Evolutionary conservation across 2,888 invertebrate genomes (phyloP), one percentile per base, ranked within the genome.

Genomic region (Serripes groenlandicus): DNA sequence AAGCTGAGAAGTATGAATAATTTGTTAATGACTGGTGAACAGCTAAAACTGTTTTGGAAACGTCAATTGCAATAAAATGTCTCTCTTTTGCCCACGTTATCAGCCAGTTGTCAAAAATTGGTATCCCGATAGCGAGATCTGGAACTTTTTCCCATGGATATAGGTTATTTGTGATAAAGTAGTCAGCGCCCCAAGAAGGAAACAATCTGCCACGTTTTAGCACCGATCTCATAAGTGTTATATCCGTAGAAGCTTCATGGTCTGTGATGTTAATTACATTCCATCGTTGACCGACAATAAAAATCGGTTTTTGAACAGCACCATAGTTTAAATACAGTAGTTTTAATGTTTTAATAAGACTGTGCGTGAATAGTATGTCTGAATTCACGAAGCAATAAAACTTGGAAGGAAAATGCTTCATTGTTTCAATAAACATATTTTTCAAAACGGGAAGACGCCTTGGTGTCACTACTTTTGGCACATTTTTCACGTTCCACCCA

Each of bases 301-400:
- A 62, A n/a, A 89, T 54, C 0, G 81, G 76, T 21, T 72, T 56
- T 7, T 56, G 11, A 7, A 23, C 7, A 23, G 11, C n/a, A 7
- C 23, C 56, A 7, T 18, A 7, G 11, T n/a, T 7, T 7, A 7
- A 18, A 23, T 56, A 11, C 11, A 56, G 15, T 23, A 23, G 7
- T 11, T 56, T 23, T 7, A 56, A 42, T n/a, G 86, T 86, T 34
- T 75, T 70, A 42, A 88, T 62, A 4, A 89, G 52, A 1, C 76
- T 73, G 3, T 72, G 78, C 32, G 86, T 87, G 66, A 91, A 91
- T 21, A 91, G 79, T 11, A 91, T 86, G 75, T 91, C 91, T 11
- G 88, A 86, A 66, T 91, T 91, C 49, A 87, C 85, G 69, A 81
- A 90, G 28, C 85, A 85, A 72, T 90, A 91, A 75, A 86, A 88